Base-by-base conservation (phyloP, 92 coral and sea anemone species). In the Paragorgia papillata region DNA sequence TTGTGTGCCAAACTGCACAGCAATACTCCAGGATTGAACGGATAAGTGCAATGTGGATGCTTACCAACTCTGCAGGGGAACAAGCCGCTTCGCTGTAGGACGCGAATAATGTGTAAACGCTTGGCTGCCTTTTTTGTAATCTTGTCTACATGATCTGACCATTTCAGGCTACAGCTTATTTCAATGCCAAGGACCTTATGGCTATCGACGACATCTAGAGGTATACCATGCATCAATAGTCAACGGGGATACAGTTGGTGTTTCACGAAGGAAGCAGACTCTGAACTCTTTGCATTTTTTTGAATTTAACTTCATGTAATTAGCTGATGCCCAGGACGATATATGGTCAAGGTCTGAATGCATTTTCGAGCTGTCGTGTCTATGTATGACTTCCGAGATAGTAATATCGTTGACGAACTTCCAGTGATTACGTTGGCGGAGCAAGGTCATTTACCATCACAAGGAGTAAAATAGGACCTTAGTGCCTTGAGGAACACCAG, bases 361-460 rank as follows among this genome's bases (percentile, higher is more conserved):
- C 60, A 44, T 56, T 2, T 63, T 14, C 17, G 83, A 78, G 21
- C n/a, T n/a, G 39, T 63, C 65, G 37, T 41, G 28, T 55, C 74
- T 57, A 10, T 56, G 73, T 25, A 83, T 31, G 48, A 41, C 37
- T 41, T 76, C 79, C 2, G 83, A 76, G 28, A 77, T 66, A 35
- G 83, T 22, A 7, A 76, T 63, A 68, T 83, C 87, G 57, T 78
- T 80, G 6, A 69, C 83, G 54, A 49, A 84, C 34, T 84, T 76
- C 83, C 79, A 76, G n/a, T 14, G 40, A 32, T 21, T 62, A 39
- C 33, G 67, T 61, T 10, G 19, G 53, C 9, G 79, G 78, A 22
- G 79, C 73, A 30, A 78, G 80, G 56, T 84, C 80, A 26, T 69
- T 78, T 1, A 84, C 84, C 88, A 84, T 84, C 1, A 84, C 84